Evolutionary conservation across 1,140 invertebrate genomes (phyloP).

Genomic region (Odontomachus brunneus): DNA sequence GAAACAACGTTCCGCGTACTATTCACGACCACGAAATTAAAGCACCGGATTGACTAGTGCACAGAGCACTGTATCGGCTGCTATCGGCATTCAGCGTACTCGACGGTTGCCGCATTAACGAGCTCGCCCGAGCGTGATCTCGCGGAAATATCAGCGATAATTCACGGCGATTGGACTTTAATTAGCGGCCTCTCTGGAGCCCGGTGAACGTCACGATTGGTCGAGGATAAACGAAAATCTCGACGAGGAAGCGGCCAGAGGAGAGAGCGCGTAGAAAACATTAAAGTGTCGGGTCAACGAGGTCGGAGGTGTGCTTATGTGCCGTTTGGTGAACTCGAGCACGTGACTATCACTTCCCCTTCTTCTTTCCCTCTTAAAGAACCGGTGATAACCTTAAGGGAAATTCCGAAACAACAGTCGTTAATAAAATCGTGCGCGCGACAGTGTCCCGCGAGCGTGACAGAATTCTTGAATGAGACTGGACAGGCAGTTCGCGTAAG

Average conservation of each 20-base stretch:
- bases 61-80: not conserved
- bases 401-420: no score
- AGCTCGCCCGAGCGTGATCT: slow-evolving; percentile 2
- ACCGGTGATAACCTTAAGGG: no score
- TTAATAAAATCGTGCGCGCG: slow-evolving; percentile 9
- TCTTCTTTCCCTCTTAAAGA: no score
- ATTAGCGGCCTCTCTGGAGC: not conserved
- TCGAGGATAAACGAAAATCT: not conserved
- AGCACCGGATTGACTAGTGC: slow-evolving; percentile 10
- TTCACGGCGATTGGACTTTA: not conserved
- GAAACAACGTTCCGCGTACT: slow-evolving; percentile 13
- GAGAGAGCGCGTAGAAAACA: not conserved
- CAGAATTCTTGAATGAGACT: no score
- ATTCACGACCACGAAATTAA: slow-evolving; percentile 24
- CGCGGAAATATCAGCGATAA: slow-evolving; percentile 12
- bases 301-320: no score
- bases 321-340: no score
- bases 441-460: no score
- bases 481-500: not conserved
- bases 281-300: no score
- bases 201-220: not conserved
- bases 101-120: slow-evolving; percentile 14
- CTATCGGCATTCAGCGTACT: not conserved
- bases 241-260: not conserved
- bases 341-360: no score